Conservation (phyloP, 1,140 invertebrate genomes). For the Micrasema longulum region DNA sequence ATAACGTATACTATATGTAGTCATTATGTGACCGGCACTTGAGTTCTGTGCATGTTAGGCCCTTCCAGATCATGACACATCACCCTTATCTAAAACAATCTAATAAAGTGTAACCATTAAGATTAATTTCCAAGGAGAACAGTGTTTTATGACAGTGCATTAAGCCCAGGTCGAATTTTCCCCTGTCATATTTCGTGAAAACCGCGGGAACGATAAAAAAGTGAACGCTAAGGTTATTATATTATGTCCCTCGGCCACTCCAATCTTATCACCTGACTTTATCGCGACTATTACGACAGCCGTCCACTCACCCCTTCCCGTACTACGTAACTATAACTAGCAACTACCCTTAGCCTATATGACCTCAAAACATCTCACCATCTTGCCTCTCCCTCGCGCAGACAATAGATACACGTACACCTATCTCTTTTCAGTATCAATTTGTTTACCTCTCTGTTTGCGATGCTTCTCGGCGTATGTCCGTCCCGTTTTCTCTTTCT, state of each 20-base stretch:
- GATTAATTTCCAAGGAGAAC: slow-evolving; percentile 7
- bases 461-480: no score
- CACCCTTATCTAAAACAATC: slow-evolving; percentile 21
- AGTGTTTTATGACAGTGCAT: slow-evolving; percentile 33
- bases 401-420: slow-evolving; percentile 18
- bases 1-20: no score
- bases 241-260: slow-evolving; percentile 49
- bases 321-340: background rate
- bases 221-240: slow-evolving; percentile 49
- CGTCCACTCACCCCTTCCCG: slow-evolving; percentile 16
- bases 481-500: slow-evolving; percentile 22
- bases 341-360: slow-evolving; percentile 4
- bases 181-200: slow-evolving; percentile 39
- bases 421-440: slow-evolving; percentile 38
- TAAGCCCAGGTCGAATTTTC: slow-evolving; percentile 30
- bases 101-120: slow-evolving; percentile 35
- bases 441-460: slow-evolving; percentile 40
- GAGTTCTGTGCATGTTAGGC: background rate
- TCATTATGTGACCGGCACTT: no score
- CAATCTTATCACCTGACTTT: slow-evolving; percentile 53
- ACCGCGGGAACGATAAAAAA: slow-evolving; percentile 51
- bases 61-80: slow-evolving; percentile 10
- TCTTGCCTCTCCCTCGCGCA: slow-evolving; percentile 15
- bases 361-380: slow-evolving; percentile 37
- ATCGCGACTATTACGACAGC: slow-evolving; percentile 49